These are phyloP conservation scores for Forbesichthys papilliferus DNA, from an alignment of 2,113 vertebrate species.

Conservation along the genomic window DNA sequence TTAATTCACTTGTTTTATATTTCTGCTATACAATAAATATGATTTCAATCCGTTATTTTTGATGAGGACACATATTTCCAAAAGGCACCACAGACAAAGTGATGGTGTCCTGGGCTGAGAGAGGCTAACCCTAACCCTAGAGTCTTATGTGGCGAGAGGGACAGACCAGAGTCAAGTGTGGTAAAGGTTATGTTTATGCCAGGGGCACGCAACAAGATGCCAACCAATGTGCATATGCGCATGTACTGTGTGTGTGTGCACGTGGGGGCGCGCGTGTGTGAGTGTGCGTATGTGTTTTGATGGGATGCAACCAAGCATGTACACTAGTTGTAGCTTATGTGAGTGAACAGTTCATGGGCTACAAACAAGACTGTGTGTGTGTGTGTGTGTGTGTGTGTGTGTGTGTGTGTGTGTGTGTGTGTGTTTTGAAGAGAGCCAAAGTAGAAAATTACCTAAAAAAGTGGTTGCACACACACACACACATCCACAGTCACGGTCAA, in stretches of 20 bases:
- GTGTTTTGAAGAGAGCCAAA: too few relatives aligned
- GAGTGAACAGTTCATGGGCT: slow-evolving; percentile 46
- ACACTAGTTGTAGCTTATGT: slow-evolving; percentile 45
- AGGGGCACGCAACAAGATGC: slow-evolving; percentile 48
- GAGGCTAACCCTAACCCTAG: too few relatives aligned
- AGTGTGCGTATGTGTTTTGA: slow-evolving; percentile 14
- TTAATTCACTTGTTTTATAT: background rate
- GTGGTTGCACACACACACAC: background rate
- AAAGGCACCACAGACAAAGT: slow-evolving; percentile 22
- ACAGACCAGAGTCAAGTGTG: slow-evolving; percentile 30
- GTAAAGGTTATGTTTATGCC: slow-evolving; percentile 65
- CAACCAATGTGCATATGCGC: slow-evolving; percentile 14
- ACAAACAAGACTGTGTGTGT: slow-evolving; percentile 30
- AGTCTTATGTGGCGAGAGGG: slow-evolving; percentile 3
- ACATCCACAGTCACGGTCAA: slow-evolving; percentile 35
- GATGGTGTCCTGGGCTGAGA: background rate
- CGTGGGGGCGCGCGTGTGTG: slow-evolving; percentile 7
- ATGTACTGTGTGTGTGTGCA: slow-evolving; percentile 12
- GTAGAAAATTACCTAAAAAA: too few relatives aligned
- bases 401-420: background rate
- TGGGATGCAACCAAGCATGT: slow-evolving; percentile 37
- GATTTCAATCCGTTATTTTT: background rate
- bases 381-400: slow-evolving; percentile 25
- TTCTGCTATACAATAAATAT: background rate
- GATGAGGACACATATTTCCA: background rate